Evolutionary conservation across 2,113 vertebrate genomes (phyloP).

Genomic region (Crotalus tigris): DNA sequence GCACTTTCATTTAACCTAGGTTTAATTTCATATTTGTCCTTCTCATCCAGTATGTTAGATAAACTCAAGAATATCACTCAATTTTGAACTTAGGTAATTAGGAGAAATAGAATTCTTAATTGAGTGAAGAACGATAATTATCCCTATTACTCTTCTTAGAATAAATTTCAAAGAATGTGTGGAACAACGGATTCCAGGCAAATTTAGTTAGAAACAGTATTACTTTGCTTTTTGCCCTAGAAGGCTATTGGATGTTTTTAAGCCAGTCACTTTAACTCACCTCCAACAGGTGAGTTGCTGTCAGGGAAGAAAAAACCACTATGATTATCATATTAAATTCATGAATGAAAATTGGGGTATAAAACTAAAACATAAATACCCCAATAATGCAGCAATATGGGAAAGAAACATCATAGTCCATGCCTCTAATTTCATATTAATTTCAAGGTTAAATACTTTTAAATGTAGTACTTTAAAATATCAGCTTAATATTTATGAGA

Average conservation of each 20-base stretch:
- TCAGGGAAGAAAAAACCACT: neutral
- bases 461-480: conserved; percentile 39
- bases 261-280: neutral
- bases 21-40: neutral
- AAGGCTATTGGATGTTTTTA: neutral
- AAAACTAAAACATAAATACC: neutral
- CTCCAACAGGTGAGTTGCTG: neutral
- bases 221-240: neutral
- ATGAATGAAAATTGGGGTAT: neutral
- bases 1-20: neutral
- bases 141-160: neutral
- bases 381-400: neutral
- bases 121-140: neutral
- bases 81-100: neutral
- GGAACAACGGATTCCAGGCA: neutral
- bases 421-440: neutral
- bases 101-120: neutral
- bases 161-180: neutral
- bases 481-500: neutral
- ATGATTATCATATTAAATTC: neutral
- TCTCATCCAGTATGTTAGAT: neutral
- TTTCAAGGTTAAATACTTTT: conserved; percentile 26
- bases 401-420: neutral
- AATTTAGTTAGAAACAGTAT: neutral
- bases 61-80: neutral